A percentile compares a stretch with the other conserved stretches of the same genome.
Conservation (phyloP, 1,140 invertebrate genomes). For the Trichonephila inaurata region DNA sequence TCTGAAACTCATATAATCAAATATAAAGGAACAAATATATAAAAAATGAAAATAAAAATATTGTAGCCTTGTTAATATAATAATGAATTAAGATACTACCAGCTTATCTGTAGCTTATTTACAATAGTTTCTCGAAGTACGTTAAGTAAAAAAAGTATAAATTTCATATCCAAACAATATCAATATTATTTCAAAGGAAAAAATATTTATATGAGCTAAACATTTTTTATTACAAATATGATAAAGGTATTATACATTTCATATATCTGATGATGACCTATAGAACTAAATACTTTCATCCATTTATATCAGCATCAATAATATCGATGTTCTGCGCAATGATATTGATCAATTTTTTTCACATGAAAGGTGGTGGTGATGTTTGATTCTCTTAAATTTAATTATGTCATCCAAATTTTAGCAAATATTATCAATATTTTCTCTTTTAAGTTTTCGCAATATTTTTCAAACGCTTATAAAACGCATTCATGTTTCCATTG, state of each 20-base stretch:
- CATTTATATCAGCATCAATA: background rate
- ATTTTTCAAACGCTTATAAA: background rate
- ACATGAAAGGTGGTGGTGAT: slow-evolving; percentile 13
- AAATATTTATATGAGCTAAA: no score
- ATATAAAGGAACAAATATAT: no score
- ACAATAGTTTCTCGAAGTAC: no score
- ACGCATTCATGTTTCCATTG: background rate
- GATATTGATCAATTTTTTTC: slow-evolving; percentile 44
- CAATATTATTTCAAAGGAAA: no score
- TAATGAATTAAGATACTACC: no score
- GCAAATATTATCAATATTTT: background rate
- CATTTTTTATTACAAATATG: background rate
- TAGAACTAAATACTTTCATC: slow-evolving; percentile 50
- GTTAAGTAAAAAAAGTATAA: no score
- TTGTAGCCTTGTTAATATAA: no score
- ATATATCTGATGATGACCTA: slow-evolving; percentile 43
- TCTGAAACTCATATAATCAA: no score
- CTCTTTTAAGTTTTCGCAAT: background rate
- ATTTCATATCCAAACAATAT: no score
- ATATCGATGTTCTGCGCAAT: background rate
- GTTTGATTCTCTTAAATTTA: slow-evolving; percentile 13
- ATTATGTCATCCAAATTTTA: background rate
- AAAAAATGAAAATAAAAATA: no score
- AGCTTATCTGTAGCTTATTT: no score
- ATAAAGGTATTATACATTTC: background rate